Percentiles rank a stretch among this genome's conserved stretches.
Conservation (phyloP, 1,140 invertebrate species). For the Sogatella furcifera region DNA sequence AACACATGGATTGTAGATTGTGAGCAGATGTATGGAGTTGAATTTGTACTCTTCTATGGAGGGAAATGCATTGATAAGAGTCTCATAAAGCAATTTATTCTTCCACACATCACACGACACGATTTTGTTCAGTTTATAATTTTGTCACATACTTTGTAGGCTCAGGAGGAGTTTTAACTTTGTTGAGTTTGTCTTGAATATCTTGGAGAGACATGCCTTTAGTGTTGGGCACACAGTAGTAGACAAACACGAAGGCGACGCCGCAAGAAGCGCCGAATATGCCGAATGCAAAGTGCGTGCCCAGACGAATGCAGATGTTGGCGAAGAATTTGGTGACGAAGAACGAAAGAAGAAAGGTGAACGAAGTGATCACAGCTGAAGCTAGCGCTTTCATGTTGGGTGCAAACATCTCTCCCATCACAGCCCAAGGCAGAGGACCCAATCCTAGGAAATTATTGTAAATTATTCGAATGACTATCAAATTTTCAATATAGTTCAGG, state of each 20-base stretch:
- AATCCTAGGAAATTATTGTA: conserved; percentile 40
- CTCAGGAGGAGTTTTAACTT: conserved; percentile 7
- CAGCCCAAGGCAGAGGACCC: conserved; percentile 72
- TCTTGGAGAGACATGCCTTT: conserved; percentile 66
- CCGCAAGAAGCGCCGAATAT: conserved; percentile 62
- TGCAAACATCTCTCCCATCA: conserved; percentile 75
- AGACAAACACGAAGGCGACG: conserved; percentile 42
- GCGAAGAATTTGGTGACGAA: conserved; percentile 66
- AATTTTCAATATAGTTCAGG: not conserved
- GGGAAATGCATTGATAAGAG: too few relatives aligned
- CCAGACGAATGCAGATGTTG: conserved; percentile 43
- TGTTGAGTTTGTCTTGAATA: conserved; percentile 55
- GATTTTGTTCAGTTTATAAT: not conserved
- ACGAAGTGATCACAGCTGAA: conserved; percentile 58
- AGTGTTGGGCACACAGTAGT: conserved; percentile 64
- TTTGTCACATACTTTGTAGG: not conserved
- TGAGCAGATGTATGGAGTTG: too few relatives aligned
- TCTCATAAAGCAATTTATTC: too few relatives aligned
- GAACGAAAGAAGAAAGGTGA: conserved; percentile 71
- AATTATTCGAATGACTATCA: conserved; percentile 31
- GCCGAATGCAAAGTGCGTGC: conserved; percentile 63
- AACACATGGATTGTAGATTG: too few relatives aligned
- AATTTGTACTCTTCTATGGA: too few relatives aligned
- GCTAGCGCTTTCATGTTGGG: conserved; percentile 62
- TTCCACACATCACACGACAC: too few relatives aligned